Evolutionary conservation across 2,797 vertebrate species (phyloP).

Genomic region (Lutjanus campechanus): DNA sequence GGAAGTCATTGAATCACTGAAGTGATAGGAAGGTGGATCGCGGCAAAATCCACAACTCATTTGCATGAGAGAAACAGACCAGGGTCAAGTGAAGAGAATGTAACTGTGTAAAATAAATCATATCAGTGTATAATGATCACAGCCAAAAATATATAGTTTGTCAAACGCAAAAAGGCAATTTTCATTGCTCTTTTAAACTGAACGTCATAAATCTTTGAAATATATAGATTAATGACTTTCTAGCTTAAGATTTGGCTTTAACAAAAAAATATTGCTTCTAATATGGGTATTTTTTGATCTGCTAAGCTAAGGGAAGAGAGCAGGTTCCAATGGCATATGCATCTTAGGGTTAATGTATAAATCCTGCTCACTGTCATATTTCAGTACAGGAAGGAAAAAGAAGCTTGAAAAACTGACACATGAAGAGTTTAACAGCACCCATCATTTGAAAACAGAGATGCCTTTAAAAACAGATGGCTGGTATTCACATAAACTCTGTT

Average conservation of each 20-base stretch:
- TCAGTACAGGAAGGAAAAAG: neutral
- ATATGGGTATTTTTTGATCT: neutral
- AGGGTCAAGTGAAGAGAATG: neutral
- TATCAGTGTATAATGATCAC: neutral
- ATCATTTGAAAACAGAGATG: slow-evolving; percentile 1
- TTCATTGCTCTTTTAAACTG: no score
- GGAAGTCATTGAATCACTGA: neutral
- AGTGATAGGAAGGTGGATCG: neutral
- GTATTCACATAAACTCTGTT: slow-evolving; percentile 6
- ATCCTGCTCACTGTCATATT: neutral
- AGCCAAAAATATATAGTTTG: neutral
- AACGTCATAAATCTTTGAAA: neutral
- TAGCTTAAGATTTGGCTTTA: neutral
- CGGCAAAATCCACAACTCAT: slow-evolving; percentile 5
- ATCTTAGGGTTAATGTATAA: neutral
- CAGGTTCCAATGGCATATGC: neutral
- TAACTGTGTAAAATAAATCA: neutral
- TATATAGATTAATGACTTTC: neutral
- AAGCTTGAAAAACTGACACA: slow-evolving; percentile 9
- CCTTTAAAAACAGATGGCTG: neutral
- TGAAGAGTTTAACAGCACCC: neutral
- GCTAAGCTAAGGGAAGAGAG: neutral
- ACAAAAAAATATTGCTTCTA: neutral
- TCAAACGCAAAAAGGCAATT: neutral
- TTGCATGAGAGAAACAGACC: neutral